These are phyloP conservation scores for Odontamblyopus lacepedii DNA, from an alignment of 2,797 vertebrate species.

Conservation along the genomic window DNA sequence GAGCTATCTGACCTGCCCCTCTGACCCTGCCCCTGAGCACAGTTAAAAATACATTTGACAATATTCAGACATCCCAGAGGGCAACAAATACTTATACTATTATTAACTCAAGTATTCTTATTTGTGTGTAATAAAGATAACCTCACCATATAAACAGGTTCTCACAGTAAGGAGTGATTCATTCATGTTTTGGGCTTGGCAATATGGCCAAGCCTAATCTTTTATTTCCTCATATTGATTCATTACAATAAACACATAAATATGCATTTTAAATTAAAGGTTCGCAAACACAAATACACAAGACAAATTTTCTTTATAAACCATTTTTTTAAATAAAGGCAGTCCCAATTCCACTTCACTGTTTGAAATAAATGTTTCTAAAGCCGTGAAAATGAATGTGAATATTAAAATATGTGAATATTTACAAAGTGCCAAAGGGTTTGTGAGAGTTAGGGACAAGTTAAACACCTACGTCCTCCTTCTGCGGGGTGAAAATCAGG, in stretches of 20 bases:
- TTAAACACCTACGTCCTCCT: too few species aligned
- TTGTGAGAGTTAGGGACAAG: too few species aligned
- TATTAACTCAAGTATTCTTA: background rate
- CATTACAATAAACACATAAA: background rate
- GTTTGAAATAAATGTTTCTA: too few species aligned
- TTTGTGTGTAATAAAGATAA: background rate
- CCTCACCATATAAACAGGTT: too few species aligned
- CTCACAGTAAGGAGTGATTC: background rate
- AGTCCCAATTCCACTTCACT: too few species aligned
- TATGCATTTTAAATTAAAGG: background rate
- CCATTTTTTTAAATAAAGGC: too few species aligned
- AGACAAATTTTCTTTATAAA: background rate
- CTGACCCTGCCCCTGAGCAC: background rate
- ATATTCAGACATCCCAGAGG: constrained; percentile 5
- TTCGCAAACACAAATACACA: background rate
- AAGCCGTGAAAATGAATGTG: too few species aligned
- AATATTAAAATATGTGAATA: too few species aligned
- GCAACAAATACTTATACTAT: background rate
- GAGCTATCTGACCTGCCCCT: constrained; percentile 10
- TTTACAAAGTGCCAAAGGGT: too few species aligned
- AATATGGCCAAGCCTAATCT: too few species aligned
- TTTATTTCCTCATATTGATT: background rate
- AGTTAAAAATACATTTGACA: constrained; percentile 7
- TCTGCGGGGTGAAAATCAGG: too few species aligned
- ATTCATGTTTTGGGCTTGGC: too few species aligned